These are phyloP conservation scores for Conus betulinus DNA, from an alignment of 1,140 invertebrate genomes.

Conservation along the genomic window DNA sequence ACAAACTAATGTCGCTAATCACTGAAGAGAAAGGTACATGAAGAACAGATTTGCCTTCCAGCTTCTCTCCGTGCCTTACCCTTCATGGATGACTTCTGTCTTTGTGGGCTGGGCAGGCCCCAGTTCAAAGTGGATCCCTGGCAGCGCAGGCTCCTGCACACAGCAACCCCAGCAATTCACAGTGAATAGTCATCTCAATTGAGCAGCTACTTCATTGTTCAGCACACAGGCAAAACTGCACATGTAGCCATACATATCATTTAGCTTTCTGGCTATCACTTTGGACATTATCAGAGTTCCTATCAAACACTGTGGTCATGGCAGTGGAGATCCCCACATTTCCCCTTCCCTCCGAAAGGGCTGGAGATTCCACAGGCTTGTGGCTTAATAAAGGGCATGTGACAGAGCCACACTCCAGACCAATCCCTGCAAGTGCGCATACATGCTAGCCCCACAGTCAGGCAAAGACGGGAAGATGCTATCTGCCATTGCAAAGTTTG, in stretches of 20 bases:
- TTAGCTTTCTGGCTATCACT: not conserved
- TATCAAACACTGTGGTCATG: too few relatives aligned
- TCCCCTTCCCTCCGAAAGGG: too few relatives aligned
- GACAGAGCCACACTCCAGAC: too few relatives aligned
- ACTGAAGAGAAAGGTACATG: not conserved
- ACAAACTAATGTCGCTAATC: not conserved
- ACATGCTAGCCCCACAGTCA: too few relatives aligned
- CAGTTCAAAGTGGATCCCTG: constrained; percentile 50
- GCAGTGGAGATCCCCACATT: too few relatives aligned
- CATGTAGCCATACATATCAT: not conserved
- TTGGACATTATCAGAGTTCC: not conserved
- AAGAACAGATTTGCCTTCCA: not conserved
- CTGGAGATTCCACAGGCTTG: too few relatives aligned
- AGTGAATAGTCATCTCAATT: not conserved
- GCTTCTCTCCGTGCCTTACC: constrained; percentile 44
- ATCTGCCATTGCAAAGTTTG: too few relatives aligned
- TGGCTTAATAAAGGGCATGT: not conserved
- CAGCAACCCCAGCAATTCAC: not conserved
- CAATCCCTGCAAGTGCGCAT: too few relatives aligned
- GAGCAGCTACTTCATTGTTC: not conserved
- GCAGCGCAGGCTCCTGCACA: constrained; percentile 37
- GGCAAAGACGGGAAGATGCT: too few relatives aligned
- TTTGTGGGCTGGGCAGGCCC: constrained; percentile 52
- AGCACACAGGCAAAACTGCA: not conserved
- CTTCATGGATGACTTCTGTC: constrained; percentile 59